Evolutionary conservation across 92 coral and sea anemone species (phyloP), one percentile per base, ranked within the genome.

Genomic region (Palythoa grandiflora): DNA sequence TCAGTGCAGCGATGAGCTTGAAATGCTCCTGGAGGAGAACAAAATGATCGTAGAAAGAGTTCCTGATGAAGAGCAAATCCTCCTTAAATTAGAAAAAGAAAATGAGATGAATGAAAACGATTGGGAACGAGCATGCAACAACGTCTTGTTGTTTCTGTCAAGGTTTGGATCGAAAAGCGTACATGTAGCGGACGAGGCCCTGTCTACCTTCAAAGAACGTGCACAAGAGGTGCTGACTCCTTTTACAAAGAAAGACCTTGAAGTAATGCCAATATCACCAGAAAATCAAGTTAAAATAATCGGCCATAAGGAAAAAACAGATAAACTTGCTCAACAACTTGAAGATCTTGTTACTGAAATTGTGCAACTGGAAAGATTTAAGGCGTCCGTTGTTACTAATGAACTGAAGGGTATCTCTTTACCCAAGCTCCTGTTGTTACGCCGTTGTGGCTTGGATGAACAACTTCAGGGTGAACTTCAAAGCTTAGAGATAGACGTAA

Each of bases 261-360:
- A 28, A 28, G 28, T 28, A 0, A 28, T 28, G 28, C 28, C 28
- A 0, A 28, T 28, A 8, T 65, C 85, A 3, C 6, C 85, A 40
- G 85, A 65, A 6, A 65, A 65, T 40, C 74, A 44, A 65, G 60
- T 80, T 13, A 81, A 35, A 1, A 78, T 91, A 11, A 10, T 78
- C 39, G 51, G 92, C 1, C 37, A 59, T 11, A 93, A 87, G 6
- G 89, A 83, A 55, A 78, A 78, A 48, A 93, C 87, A 28, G 80
- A 87, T 1, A 68, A 3, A 5, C 12, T 89, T 9, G 80, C 38
- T 10, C 87, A 89, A 38, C 84, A 71, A 14, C 83, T 91, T 40
- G 63, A 91, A 3, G 89, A 76, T 12, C 38, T 93, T 73, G 83
- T 74, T 38, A 28, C 52, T 59, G 89, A 53, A n/a, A 89, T 93